Evolutionary conservation across 2,113 vertebrate genomes (phyloP), one percentile per base, ranked within the genome.

Genomic region (Phrynocephalus versicolor): DNA sequence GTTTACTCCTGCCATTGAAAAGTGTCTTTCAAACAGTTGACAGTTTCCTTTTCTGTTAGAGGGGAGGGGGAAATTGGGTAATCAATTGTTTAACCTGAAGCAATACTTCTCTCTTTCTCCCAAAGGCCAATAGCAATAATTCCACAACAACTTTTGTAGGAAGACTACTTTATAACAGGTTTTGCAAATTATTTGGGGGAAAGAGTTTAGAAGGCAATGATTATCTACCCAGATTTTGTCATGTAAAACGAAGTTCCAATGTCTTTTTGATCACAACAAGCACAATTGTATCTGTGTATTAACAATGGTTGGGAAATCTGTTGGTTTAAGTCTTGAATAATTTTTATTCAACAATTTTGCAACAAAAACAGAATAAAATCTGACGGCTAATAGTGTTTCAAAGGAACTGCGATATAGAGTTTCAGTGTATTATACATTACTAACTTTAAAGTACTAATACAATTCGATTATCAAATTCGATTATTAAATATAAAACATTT

Each of bases 31-130:
- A 91, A 88, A 89, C 3, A 75, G 9, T 7, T 81, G 70, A 85
- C 67, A 33, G 83, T 85, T 94, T 89, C 41, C 92, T 88, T 92
- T 94, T 93, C 89, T 88, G 88, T 86, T 90, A 55, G 60, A 23
- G 45, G 23, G 79, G 73, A 86, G n/a, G n/a, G n/a, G 73, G 73
- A 86, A 88, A 16, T 86, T 55, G 86, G 41, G 81, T 86, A 67
- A 72, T 84, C 64, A 79, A 58, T 9, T 51, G 37, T 58, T 91
- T 91, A 85, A 39, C 10, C 27, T 80, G n/a, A 79, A 87, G 55
- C 88, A 91, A 92, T 86, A 89, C 82, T 58, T 41, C 78, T 87
- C 85, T 87, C n/a, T 19, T 33, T 60, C 45, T 51, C 45, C 51
- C 77, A 71, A 21, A 62, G 45, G 70, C 16, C 65, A 85, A 75